Base-by-base conservation (phyloP, 2,113 vertebrate genomes). In the Mirza zaza region DNA sequence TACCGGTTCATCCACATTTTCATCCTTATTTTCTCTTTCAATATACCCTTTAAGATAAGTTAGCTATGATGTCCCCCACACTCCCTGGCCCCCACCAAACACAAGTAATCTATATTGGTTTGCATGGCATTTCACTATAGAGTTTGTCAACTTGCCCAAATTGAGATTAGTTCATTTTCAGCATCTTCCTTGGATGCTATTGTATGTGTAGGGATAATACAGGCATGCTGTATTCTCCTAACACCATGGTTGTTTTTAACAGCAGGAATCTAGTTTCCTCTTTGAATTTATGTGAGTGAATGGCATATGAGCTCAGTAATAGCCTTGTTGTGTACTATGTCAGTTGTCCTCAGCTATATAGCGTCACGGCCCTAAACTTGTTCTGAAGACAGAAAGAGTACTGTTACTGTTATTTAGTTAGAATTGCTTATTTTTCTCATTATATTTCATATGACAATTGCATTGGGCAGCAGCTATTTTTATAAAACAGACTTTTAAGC, bases 271-370 rank as follows among this genome's bases (percentile, higher is more conserved):
- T 13, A 2, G 67, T 90, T 90, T 90, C 75, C 17, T 94, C 50
- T 90, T 36, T 88, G 87, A 57, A 55, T 79, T 91, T 52, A 67
- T 88, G 77, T 42, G 87, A 90, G 57, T 55, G 70, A 86, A 70
- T 39, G 50, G 63, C 90, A 70, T 87, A 71, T 70, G 48, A 93
- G 27, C 63, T 75, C 42, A 57, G 21, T 25, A 90, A 75, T 90
- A 50, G 9, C 79, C 61, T 89, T 67, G 65, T 91, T 73, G 65
- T 91, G n/a, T 67, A 25, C 0, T 50, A 45, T 83, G 65, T 80
- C 48, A 36, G 5, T 57, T 73, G 79, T 89, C 55, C 45, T 20
- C 57, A 79, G n/a, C n/a, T 77, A 55, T 17, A 10, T n/a, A 71
- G 39, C 61, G 23, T 36, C 25, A 8, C n/a, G 59, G 73, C 61